These are phyloP conservation scores for Orchestes rusci DNA, from an alignment of 2,888 invertebrate genomes.

Conservation along the genomic window DNA sequence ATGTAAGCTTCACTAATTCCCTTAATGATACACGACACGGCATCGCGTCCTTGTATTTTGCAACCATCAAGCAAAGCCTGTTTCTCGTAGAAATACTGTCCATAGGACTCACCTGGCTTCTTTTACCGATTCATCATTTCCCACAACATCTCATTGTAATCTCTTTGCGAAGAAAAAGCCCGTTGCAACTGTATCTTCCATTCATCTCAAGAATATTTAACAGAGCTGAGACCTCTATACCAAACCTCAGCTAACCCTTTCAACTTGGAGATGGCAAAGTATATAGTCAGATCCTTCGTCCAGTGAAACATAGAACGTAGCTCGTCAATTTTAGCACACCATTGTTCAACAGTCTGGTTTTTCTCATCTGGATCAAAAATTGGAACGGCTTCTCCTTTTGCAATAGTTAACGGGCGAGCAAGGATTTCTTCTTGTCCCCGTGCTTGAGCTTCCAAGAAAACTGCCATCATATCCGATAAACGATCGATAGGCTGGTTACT, in stretches of 20 bases:
- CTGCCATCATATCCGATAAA: background rate
- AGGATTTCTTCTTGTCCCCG: background rate
- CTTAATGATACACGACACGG: too few relatives aligned
- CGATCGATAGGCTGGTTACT: conserved; percentile 1
- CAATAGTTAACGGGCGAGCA: conserved; percentile 1
- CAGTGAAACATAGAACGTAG: conserved; percentile 19
- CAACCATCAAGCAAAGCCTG: too few relatives aligned
- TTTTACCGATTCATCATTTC: conserved; percentile 24
- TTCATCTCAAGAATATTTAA: conserved; percentile 24
- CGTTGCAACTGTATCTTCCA: conserved; percentile 23
- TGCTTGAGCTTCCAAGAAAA: background rate
- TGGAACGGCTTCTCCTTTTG: conserved; percentile 17
- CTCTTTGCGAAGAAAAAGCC: conserved; percentile 21
- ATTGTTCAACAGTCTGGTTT: conserved; percentile 10
- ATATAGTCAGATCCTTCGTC: conserved; percentile 26
- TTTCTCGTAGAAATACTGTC: too few relatives aligned
- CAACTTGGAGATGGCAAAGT: conserved; percentile 20
- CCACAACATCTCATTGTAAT: conserved; percentile 17
- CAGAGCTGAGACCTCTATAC: conserved; percentile 24
- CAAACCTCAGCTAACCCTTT: conserved; percentile 26
- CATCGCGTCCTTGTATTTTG: too few relatives aligned
- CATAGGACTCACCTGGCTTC: conserved; percentile 21
- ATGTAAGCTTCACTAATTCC: too few relatives aligned
- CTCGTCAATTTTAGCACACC: conserved; percentile 26
- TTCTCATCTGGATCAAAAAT: conserved; percentile 22